Base-by-base conservation (phyloP, 2,797 vertebrate genomes). In the Pipistrellus kuhlii region DNA sequence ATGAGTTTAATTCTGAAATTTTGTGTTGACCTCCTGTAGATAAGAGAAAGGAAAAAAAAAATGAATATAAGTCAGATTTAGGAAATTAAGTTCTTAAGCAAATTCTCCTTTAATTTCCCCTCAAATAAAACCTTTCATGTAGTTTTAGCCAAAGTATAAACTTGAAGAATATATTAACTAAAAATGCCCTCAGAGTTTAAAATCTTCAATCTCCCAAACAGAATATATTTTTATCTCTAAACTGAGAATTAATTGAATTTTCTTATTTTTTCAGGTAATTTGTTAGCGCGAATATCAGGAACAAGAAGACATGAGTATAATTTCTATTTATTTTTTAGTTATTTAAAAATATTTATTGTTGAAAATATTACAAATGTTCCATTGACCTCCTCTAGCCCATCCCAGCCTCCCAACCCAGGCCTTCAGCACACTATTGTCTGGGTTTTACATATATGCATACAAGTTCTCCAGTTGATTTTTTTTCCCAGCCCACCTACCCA, bases 21-120 rank as follows among this genome's bases (percentile, higher is more conserved):
- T 73, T 88, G n/a, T 64, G 71, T 51, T 94, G 51, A 51, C 30
- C 18, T 91, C 91, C 62, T 88, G 21, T 85, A 57, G 62, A 20
- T 25, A 44, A 78, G 30, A 78, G 44, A 17, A 64, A 38, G 57
- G 55, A 69, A 73, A 66, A 64, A 73, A 46, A 35, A 75, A 35
- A 46, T 6, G 18, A 82, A 89, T 81, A 76, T 90, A 91, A 94
- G 27, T 95, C 59, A 91, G 25, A 85, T 89, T 86, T 68, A 86
- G 94, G 93, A 97, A 97, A 94, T 97, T 90, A 89, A 95, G 93
- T 91, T 96, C 90, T 88, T 94, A 13, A 81, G 51, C 66, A 85
- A 94, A 95, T 77, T 89, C 59, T 91, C 48, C 25, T 95, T 96
- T 85, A 96, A 96, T 94, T 96, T 97, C 90, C 96, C 78, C 17